Base-by-base conservation (phyloP, 2,888 invertebrate species). In the Apomyelois bistriatella region DNA sequence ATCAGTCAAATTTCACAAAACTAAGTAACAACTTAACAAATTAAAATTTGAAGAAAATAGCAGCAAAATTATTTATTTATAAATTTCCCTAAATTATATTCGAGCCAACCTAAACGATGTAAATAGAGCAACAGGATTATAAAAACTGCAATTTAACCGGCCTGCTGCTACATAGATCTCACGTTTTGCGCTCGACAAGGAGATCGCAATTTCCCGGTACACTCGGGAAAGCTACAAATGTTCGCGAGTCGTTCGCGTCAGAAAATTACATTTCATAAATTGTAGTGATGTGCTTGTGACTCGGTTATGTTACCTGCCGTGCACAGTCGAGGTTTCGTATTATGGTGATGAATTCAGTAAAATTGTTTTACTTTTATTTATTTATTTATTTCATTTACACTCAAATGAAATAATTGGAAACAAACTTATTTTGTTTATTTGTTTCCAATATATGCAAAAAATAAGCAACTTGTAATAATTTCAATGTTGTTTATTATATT, bases 201-300 rank as follows among this genome's bases (percentile, higher is more conserved):
- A 82, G 85, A 85, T 86, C 88, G 88, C 88, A 87, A 88, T 89
- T 90, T 86, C 82, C 86, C 82, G 72, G 82, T 79, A 80, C 81
- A 84, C 87, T 87, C 77, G 82, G 85, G 75, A 89, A 88, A 81
- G 89, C 90, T 88, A 89, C 89, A 89, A 90, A 88, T 88, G 89
- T 87, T 82, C 78, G 74, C 72, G 79, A 82, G 76, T 82, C 78
- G 79, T 79, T 84, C 78, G 76, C 82, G 82, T 79, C 82, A 81
- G 85, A 88, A 88, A 90, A 90, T 90, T 90, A 88, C 86, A 88
- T 90, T 90, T 88, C 84, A 85, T 84, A 85, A 81, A 80, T 78
- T 76, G 69, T 82, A 86, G 87, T 75, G 89, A 66, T 70, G 85
- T 59, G 46, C 22, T 16, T 58, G 48, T 17, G 12, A 9, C 38